Percentiles rank a stretch among this genome's conserved stretches.
These are phyloP conservation scores for Parasteatoda tepidariorum DNA, from an alignment of 1,140 invertebrate genomes.

Conservation along the genomic window DNA sequence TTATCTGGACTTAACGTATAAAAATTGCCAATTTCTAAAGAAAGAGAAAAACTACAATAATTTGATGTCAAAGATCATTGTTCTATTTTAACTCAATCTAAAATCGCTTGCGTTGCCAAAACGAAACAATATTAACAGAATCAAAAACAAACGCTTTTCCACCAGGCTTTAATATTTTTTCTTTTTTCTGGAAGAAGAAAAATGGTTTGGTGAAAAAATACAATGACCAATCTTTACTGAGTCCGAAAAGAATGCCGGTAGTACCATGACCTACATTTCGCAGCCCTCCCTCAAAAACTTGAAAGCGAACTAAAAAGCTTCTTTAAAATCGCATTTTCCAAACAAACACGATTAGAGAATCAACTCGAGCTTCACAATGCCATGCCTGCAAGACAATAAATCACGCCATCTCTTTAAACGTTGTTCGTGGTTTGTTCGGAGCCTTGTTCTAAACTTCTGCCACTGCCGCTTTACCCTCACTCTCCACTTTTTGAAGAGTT, in stretches of 20 bases:
- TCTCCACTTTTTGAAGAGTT: background rate
- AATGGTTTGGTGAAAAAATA: too few relatives aligned
- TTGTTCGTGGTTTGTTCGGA: slow-evolving; percentile 37
- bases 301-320: background rate
- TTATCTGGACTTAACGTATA: too few relatives aligned
- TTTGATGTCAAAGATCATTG: too few relatives aligned
- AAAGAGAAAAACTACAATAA: too few relatives aligned
- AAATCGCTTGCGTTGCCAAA: too few relatives aligned
- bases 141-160: too few relatives aligned
- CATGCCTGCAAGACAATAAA: slow-evolving; percentile 19
- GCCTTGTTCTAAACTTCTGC: slow-evolving; percentile 24
- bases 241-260: background rate
- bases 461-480: background rate
- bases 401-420: slow-evolving; percentile 24
- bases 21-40: too few relatives aligned
- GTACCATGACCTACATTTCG: slow-evolving; percentile 14
- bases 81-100: too few relatives aligned
- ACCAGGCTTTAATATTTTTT: too few relatives aligned
- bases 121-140: too few relatives aligned
- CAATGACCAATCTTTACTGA: background rate
- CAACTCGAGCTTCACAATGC: background rate
- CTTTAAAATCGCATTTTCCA: slow-evolving; percentile 52
- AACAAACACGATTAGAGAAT: slow-evolving; percentile 49
- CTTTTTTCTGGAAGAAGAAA: too few relatives aligned
- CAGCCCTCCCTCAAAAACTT: background rate